Evolutionary conservation across 2,797 vertebrate genomes (phyloP), one percentile per base, ranked within the genome.

Genomic region (Falco novaeseelandiae): DNA sequence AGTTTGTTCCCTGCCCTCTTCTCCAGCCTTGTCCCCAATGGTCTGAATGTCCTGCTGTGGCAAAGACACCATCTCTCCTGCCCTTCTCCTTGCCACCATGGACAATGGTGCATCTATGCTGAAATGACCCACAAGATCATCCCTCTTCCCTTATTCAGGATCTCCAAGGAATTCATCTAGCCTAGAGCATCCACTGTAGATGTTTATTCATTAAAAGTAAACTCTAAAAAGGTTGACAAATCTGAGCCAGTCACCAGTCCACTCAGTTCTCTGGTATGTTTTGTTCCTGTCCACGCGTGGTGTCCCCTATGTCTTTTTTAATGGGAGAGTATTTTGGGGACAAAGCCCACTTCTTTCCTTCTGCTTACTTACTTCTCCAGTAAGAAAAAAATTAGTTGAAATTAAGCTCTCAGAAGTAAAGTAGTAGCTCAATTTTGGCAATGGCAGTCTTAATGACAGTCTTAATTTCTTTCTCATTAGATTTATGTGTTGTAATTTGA

Each of bases 391-490:
- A 83, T 65, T 54, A 57, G 40, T 58, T 83, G 54, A 69, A 86
- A 76, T 34, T 0, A 83, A 72, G 58, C 26, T 51, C 29, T 83
- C 26, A 38, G 51, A 77, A 81, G 40, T 52, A 57, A 73, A 83
- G 58, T 3, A 82, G 29, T 42, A 81, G 26, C 70, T 94, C 59
- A 44, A 0, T 92, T 89, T 94, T 87, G 63, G 62, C 44, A 78
- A 42, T 46, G n/a, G 30, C 54, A 51, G 30, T 92, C 79, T 90
- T 85, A 90, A 78, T 65, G 51, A 58, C 58, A 91, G 48, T 78
- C 49, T 87, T 95, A 72, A 78, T 94, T 93, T 89, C 63, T 80
- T 84, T 89, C 67, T 76, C 21, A 38, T 63, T 63, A 54, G 59
- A 63, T 91, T 81, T 88, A 32, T 55, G 30, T 14, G 10, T 48